These are phyloP conservation scores for Egretta garzetta DNA, from an alignment of 2,113 vertebrate genomes.

Conservation along the genomic window DNA sequence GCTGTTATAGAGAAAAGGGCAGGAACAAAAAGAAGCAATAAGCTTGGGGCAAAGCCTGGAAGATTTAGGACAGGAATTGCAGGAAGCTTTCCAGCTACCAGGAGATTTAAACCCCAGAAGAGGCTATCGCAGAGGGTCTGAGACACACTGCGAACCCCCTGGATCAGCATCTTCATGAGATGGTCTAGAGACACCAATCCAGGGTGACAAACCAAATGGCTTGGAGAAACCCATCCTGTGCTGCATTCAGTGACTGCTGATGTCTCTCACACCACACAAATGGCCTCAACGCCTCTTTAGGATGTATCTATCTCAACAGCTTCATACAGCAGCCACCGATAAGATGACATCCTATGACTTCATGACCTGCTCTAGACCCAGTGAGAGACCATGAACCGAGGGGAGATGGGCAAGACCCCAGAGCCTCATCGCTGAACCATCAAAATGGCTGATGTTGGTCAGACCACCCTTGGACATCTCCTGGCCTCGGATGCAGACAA, in stretches of 20 bases:
- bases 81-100: neutral
- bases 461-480: neutral
- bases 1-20: neutral
- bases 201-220: neutral
- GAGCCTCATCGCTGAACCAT: neutral
- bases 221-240: neutral
- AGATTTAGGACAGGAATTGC: neutral
- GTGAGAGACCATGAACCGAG: neutral
- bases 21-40: neutral
- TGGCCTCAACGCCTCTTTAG: neutral
- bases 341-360: neutral
- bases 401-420: neutral
- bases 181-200: neutral
- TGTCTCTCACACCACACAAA: neutral
- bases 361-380: neutral
- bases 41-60: neutral
- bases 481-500: fast-evolving
- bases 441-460: neutral
- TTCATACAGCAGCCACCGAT: neutral
- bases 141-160: neutral
- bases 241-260: neutral
- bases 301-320: neutral
- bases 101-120: neutral
- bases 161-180: neutral
- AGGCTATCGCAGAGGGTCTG: fast-evolving